These are phyloP conservation scores for Acanthis flammea DNA, from an alignment of 2,797 vertebrate genomes.

Conservation along the genomic window DNA sequence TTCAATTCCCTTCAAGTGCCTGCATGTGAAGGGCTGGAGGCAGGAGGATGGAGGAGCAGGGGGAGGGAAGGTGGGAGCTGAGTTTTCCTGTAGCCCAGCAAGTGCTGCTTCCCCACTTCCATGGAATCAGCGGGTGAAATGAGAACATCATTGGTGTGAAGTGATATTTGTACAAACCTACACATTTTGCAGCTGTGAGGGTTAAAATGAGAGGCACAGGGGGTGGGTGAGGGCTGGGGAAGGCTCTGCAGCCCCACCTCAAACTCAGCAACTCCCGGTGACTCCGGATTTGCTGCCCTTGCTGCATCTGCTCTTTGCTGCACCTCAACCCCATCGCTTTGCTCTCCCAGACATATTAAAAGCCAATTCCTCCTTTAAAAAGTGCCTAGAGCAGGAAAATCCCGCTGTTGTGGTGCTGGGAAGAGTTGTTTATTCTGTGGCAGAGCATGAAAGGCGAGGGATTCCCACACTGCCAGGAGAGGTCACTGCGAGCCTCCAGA, in stretches of 20 bases:
- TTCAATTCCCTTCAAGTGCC: neutral
- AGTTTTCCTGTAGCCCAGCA: neutral
- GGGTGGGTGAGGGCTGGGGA: neutral
- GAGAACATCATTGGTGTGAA: too few species aligned
- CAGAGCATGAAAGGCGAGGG: neutral
- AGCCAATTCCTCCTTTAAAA: neutral
- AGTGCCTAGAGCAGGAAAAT: neutral
- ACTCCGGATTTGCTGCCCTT: neutral
- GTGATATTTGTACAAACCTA: neutral
- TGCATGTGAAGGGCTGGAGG: neutral
- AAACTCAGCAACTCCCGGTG: neutral
- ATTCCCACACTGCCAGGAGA: neutral
- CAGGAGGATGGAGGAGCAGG: neutral
- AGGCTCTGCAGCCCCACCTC: neutral
- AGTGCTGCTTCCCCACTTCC: neutral
- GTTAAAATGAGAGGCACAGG: neutral
- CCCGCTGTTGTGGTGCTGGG: neutral
- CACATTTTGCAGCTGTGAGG: accelerated
- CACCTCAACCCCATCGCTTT: neutral
- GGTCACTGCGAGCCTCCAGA: neutral
- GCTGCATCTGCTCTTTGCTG: neutral
- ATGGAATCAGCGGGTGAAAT: accelerated
- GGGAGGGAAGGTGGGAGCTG: accelerated
- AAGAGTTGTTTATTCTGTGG: neutral
- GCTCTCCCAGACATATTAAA: neutral